Percentiles rank a stretch among this genome's conserved stretches.
Evolutionary conservation across 2,113 vertebrate genomes (phyloP).

Genomic region (Pipa parva): DNA sequence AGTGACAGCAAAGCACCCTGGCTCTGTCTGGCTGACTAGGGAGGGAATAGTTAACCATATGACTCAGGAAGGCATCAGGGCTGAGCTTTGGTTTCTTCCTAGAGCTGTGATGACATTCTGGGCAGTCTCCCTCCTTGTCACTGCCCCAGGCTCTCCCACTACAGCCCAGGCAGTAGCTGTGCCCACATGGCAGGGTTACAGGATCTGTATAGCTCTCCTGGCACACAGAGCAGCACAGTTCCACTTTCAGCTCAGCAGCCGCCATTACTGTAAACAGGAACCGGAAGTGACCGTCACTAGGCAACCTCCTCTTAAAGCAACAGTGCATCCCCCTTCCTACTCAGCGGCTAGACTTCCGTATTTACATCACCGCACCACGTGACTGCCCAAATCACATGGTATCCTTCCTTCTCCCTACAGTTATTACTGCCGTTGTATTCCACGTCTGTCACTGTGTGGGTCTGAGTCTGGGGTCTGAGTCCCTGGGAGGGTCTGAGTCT

Average conservation of each 20-base stretch:
- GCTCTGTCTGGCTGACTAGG: background rate
- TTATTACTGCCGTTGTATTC: too few species aligned
- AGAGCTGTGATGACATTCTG: background rate
- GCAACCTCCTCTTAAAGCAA: too few species aligned
- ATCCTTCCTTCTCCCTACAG: too few species aligned
- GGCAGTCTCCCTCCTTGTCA: background rate
- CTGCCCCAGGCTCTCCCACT: background rate
- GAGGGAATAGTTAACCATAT: background rate
- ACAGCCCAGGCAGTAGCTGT: slow-evolving; percentile 3
- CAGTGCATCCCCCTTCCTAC: too few species aligned
- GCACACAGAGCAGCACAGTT: slow-evolving; percentile 6
- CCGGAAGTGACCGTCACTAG: too few species aligned
- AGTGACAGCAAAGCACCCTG: background rate
- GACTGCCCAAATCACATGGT: too few species aligned
- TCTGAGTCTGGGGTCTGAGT: too few species aligned
- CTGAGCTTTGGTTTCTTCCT: background rate
- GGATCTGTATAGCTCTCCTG: background rate
- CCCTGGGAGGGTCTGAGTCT: too few species aligned
- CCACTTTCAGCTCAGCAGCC: background rate
- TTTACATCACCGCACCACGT: too few species aligned
- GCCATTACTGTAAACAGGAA: background rate
- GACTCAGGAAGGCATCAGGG: background rate
- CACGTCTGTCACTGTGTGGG: too few species aligned
- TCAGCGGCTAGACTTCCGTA: too few species aligned
- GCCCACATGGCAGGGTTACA: slow-evolving; percentile 2